Conservation (phyloP, 1,140 invertebrate genomes). For the Cecropterus lyciades region DNA sequence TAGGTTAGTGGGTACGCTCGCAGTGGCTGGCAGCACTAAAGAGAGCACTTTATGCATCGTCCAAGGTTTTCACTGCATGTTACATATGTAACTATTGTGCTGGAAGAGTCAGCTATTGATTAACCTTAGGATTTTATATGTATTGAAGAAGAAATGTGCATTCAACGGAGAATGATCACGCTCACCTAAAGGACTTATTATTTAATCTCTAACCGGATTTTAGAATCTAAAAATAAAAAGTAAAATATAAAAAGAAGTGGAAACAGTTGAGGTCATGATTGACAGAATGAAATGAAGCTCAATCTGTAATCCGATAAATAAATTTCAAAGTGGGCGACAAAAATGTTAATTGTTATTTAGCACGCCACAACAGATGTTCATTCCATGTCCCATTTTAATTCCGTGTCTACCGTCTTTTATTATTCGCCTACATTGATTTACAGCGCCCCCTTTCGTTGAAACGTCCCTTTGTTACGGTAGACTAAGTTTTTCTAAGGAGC, state of each 20-base stretch:
- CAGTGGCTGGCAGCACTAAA: slow-evolving; percentile 40
- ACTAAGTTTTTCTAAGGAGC: slow-evolving; percentile 64
- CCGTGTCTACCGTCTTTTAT: slow-evolving; percentile 53
- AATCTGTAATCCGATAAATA: background rate
- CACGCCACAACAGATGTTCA: slow-evolving; percentile 39
- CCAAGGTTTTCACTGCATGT: slow-evolving; percentile 40
- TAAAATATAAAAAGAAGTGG: no score
- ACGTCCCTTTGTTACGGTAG: slow-evolving; percentile 68
- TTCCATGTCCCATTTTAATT: slow-evolving; percentile 46
- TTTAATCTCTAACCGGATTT: no score
- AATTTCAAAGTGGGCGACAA: background rate
- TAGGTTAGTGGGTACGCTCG: slow-evolving; percentile 45
- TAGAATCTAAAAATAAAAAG: no score
- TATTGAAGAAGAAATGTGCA: no score
- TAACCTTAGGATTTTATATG: no score
- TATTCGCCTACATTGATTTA: slow-evolving; percentile 64
- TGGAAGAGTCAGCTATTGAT: background rate
- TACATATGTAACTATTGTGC: slow-evolving; percentile 7
- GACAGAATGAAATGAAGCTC: no score
- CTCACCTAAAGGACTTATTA: no score
- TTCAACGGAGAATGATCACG: no score
- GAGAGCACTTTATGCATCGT: slow-evolving; percentile 46
- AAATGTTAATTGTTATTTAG: background rate
- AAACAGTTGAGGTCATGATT: no score
- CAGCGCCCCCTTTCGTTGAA: slow-evolving; percentile 59